Percentiles rank a stretch among this genome's conserved stretches.
These are phyloP conservation scores for Centropristis striata DNA, from an alignment of 2,113 vertebrate genomes.

Conservation along the genomic window DNA sequence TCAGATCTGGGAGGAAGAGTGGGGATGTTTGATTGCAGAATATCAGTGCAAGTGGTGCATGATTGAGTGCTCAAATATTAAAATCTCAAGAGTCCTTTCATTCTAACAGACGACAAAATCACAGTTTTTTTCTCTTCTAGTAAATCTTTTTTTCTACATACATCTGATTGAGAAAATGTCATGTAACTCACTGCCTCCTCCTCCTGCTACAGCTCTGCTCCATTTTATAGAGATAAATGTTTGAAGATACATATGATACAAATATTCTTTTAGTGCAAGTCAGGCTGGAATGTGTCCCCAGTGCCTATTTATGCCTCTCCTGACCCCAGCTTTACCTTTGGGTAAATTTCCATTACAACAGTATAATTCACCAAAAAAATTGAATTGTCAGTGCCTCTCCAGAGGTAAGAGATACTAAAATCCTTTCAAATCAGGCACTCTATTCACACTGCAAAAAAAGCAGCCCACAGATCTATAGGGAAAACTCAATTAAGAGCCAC, in stretches of 20 bases:
- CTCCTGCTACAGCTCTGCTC: conserved; percentile 8
- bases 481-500: conserved; percentile 69
- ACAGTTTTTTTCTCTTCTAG: conserved; percentile 4
- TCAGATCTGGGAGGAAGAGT: conserved; percentile 63
- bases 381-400: conserved; percentile 38
- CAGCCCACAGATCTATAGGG: conserved; percentile 20
- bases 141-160: conserved; percentile 50
- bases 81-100: conserved; percentile 67
- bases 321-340: conserved; percentile 57
- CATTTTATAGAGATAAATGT: conserved; percentile 55
- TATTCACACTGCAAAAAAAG: conserved; percentile 32
- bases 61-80: conserved; percentile 74
- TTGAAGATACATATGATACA: conserved; percentile 38
- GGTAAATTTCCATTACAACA: conserved; percentile 55
- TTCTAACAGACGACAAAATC: conserved; percentile 51
- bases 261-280: conserved; percentile 31
- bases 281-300: conserved; percentile 42
- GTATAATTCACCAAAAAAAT: conserved; percentile 54
- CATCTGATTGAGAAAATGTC: conserved; percentile 58
- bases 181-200: conserved; percentile 23
- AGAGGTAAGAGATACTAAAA: conserved; percentile 56
- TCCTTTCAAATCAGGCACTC: conserved; percentile 39
- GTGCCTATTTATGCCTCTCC: conserved; percentile 58
- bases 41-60: conserved; percentile 64
- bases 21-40: conserved; percentile 72